A percentile compares a stretch with the other conserved stretches of the same genome.
Conservation (phyloP, 2,888 invertebrate genomes). For the Masnerella sp. region DNA sequence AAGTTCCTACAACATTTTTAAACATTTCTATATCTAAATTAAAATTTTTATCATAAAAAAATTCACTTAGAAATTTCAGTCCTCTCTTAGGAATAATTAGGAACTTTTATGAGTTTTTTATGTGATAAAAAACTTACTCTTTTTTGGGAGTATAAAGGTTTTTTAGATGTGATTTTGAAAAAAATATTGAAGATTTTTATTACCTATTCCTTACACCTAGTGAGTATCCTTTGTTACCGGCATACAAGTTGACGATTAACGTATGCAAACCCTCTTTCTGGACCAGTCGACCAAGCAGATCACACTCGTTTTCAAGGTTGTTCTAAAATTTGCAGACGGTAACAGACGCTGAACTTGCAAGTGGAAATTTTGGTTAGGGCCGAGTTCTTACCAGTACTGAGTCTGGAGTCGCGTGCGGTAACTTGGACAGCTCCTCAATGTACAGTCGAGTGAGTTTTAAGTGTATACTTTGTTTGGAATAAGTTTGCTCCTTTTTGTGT, state of each 20-base stretch:
- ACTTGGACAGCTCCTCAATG: conserved; percentile 75
- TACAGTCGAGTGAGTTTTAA: conserved; percentile 75
- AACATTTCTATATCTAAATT: too few relatives aligned
- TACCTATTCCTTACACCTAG: conserved; percentile 82
- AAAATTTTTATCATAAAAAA: too few relatives aligned
- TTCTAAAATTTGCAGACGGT: conserved; percentile 67
- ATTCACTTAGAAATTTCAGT: too few relatives aligned
- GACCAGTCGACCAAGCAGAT: conserved; percentile 90
- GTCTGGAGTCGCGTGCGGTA: conserved; percentile 75
- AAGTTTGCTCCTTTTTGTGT: conserved; percentile 70
- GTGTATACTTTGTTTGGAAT: conserved; percentile 75
- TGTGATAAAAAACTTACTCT: too few relatives aligned
- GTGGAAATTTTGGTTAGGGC: conserved; percentile 15
- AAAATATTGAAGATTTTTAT: conserved; percentile 57
- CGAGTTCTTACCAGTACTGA: conserved; percentile 74
- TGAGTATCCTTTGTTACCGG: conserved; percentile 95
- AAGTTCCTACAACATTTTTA: too few relatives aligned
- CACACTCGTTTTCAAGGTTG: conserved; percentile 76
- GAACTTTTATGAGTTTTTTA: too few relatives aligned
- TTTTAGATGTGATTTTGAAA: too few relatives aligned
- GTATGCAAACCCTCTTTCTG: conserved; percentile 92
- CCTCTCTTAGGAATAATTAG: too few relatives aligned
- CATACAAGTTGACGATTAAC: conserved; percentile 93
- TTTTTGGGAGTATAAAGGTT: too few relatives aligned
- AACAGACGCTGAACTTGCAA: too few relatives aligned